A percentile compares a stretch with the other conserved stretches of the same genome.
Conservation (phyloP, 2,888 invertebrate genomes). For the Diarsia rubi region DNA sequence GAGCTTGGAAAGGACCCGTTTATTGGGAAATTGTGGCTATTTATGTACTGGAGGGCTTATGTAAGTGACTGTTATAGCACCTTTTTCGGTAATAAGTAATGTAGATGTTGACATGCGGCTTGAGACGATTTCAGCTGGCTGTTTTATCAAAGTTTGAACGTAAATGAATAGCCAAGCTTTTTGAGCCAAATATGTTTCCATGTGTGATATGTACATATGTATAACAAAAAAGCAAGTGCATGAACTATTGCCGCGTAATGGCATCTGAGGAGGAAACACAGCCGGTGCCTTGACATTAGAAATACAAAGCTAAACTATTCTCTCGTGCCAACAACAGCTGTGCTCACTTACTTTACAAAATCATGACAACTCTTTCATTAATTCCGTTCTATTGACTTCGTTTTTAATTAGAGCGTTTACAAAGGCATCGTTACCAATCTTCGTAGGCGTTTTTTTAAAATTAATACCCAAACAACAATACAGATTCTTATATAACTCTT, state of each 20-base stretch:
- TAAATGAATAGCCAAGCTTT: not conserved
- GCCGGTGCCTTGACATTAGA: not conserved
- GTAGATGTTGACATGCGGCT: not conserved
- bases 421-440: not conserved
- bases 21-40: constrained; percentile 51
- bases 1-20: constrained; percentile 60
- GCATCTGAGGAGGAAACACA: not conserved
- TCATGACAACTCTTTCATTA: not conserved
- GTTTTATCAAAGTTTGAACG: not conserved
- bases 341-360: not conserved
- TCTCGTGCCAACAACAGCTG: not conserved
- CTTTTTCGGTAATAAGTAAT: not conserved
- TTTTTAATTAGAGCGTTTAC: constrained; percentile 24
- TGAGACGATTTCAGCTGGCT: not conserved
- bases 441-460: not conserved
- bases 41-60: constrained; percentile 28
- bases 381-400: not conserved
- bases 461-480: constrained; percentile 10
- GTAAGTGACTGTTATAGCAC: constrained; percentile 14
- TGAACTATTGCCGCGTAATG: not conserved
- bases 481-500: constrained; percentile 32
- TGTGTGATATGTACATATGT: not conserved
- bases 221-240: not conserved
- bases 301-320: not conserved
- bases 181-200: not conserved